Evolutionary conservation across 2,113 vertebrate species (phyloP).

Genomic region (Scomber japonicus): DNA sequence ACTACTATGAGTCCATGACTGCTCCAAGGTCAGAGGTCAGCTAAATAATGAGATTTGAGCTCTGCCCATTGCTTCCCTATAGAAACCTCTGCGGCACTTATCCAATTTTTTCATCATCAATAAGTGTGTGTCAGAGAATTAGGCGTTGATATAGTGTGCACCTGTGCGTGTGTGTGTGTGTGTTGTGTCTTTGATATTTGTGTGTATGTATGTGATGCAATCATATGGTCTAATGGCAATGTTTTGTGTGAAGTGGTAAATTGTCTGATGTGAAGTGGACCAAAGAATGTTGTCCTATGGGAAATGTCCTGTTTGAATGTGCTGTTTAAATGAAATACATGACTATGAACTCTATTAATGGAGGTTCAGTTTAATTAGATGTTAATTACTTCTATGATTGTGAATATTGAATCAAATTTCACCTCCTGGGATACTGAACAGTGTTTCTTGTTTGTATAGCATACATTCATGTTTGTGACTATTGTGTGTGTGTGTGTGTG

Average conservation of each 20-base stretch:
- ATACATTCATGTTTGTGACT: background rate
- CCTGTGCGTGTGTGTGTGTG: conserved; percentile 23
- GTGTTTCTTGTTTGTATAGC: conserved; percentile 2
- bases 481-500: background rate
- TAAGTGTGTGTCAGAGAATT: conserved; percentile 38
- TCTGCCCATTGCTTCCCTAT: conserved; percentile 32
- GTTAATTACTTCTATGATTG: conserved; percentile 43
- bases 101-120: conserved; percentile 58
- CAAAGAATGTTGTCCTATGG: conserved; percentile 42
- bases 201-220: background rate
- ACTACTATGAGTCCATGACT: background rate
- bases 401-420: conserved; percentile 33
- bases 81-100: conserved; percentile 53
- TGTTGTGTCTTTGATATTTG: background rate
- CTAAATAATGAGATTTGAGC: conserved; percentile 62
- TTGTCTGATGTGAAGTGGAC: conserved; percentile 58
- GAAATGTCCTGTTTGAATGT: conserved; percentile 56
- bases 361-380: conserved; percentile 48
- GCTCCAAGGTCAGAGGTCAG: conserved; percentile 61
- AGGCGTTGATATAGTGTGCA: conserved; percentile 38
- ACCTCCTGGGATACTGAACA: conserved; percentile 9
- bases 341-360: conserved; percentile 25
- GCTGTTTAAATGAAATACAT: conserved; percentile 56
- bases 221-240: conserved; percentile 34
- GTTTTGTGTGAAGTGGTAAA: conserved; percentile 43